phyloP scores from a whole-genome alignment of 2,113 vertebrate genomes.

The Grammomys surdaster region DNA sequence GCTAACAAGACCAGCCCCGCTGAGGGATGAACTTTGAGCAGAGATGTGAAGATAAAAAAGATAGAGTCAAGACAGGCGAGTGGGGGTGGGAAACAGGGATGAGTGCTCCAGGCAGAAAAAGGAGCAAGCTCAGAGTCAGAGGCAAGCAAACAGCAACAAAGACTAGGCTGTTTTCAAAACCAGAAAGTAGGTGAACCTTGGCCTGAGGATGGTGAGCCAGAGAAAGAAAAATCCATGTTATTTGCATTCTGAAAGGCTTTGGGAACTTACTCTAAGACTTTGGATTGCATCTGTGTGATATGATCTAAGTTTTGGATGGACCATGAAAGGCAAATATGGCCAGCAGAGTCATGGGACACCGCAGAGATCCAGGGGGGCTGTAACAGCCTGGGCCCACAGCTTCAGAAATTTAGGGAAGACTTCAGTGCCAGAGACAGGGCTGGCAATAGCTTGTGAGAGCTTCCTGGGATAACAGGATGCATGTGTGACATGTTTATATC shows the following conservation, averaged over 20 bases:
- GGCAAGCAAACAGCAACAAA: neutral
- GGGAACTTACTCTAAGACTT: neutral
- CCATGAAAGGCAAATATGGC: neutral
- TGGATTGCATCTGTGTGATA: neutral
- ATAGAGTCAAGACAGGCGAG: neutral
- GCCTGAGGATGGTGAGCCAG: neutral
- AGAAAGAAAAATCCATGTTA: neutral
- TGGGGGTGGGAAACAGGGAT: neutral
- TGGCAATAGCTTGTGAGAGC: neutral
- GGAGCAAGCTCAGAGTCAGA: neutral
- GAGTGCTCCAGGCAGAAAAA: neutral
- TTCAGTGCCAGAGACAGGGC: neutral
- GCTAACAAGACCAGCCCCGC: neutral
- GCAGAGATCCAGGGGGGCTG: neutral
- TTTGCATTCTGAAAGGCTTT: neutral
- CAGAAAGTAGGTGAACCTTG: neutral
- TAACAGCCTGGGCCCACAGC: no score
- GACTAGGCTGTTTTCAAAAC: neutral
- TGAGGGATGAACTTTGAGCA: neutral
- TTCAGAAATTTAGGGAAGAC: no score
- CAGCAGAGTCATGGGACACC: neutral
- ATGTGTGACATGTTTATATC: neutral
- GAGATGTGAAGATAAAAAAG: neutral
- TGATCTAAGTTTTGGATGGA: neutral
- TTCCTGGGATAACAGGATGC: neutral